These are phyloP conservation scores for Thalassophryne amazonica DNA, from an alignment of 2,797 vertebrate genomes.

Conservation along the genomic window DNA sequence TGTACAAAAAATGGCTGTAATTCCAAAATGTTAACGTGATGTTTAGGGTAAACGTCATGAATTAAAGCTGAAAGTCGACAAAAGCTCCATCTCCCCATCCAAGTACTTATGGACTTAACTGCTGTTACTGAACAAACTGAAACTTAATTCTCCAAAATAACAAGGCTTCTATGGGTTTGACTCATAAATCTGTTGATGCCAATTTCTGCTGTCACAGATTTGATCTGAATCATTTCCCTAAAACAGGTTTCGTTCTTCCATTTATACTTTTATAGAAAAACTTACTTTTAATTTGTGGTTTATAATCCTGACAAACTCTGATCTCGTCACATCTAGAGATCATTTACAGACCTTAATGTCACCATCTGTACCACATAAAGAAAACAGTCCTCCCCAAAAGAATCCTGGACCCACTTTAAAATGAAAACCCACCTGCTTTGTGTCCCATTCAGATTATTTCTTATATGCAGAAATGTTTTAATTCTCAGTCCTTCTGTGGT, in stretches of 20 bases:
- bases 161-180: slow-evolving; percentile 4
- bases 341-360: too few species aligned
- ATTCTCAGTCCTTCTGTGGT: slow-evolving; percentile 9
- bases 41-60: too few species aligned
- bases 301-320: background rate
- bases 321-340: too few species aligned
- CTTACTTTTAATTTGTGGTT: slow-evolving; percentile 9
- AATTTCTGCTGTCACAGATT: background rate
- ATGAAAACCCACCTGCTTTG: background rate
- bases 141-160: background rate
- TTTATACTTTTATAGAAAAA: slow-evolving; percentile 13
- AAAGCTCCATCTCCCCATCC: too few species aligned
- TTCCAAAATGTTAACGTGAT: too few species aligned
- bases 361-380: too few species aligned
- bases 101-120: too few species aligned
- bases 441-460: slow-evolving; percentile 9
- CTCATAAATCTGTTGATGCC: background rate
- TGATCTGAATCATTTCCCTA: background rate
- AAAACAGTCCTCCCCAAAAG: too few species aligned
- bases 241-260: slow-evolving; percentile 11
- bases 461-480: slow-evolving; percentile 10
- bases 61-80: too few species aligned
- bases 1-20: too few species aligned
- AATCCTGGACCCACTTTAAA: too few species aligned
- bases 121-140: too few species aligned